These are phyloP conservation scores for Isotomurus palustris DNA, from an alignment of 2,888 invertebrate species.

Conservation along the genomic window DNA sequence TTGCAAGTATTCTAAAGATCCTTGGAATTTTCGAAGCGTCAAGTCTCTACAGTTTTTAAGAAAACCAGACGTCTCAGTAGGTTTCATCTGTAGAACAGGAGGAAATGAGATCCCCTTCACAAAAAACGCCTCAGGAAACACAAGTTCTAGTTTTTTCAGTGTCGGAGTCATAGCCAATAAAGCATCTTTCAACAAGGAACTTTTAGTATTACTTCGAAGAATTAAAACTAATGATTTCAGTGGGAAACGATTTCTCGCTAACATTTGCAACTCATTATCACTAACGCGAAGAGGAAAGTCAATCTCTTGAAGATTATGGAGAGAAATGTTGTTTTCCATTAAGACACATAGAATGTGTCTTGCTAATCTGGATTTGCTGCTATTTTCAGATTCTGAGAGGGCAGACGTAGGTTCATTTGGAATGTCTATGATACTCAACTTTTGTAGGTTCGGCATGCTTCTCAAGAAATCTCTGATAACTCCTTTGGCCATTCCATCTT, in stretches of 20 bases:
- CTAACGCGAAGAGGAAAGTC: slow-evolving; percentile 21
- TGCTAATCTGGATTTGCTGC: slow-evolving; percentile 13
- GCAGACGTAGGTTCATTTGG: slow-evolving; percentile 3
- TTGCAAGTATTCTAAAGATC: slow-evolving; percentile 26
- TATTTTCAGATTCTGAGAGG: slow-evolving; percentile 2
- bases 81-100: slow-evolving; percentile 13
- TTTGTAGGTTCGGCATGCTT: slow-evolving; percentile 27
- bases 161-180: slow-evolving; percentile 15
- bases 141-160: slow-evolving; percentile 17
- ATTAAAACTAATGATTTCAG: slow-evolving; percentile 14
- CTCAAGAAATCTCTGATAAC: slow-evolving; percentile 25
- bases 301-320: slow-evolving; percentile 14
- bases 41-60: slow-evolving; percentile 8
- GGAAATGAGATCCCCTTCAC: slow-evolving; percentile 12
- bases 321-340: slow-evolving; percentile 7
- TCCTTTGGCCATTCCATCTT: not conserved
- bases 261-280: slow-evolving; percentile 16
- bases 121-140: slow-evolving; percentile 24
- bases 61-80: slow-evolving; percentile 18
- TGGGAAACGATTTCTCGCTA: slow-evolving; percentile 19
- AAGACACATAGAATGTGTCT: slow-evolving; percentile 15
- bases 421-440: slow-evolving; percentile 7
- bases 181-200: slow-evolving; percentile 19
- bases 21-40: slow-evolving; percentile 23
- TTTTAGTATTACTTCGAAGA: slow-evolving; percentile 14